phyloP scores from a whole-genome alignment of 2,113 vertebrate genomes.

The Bolborhynchus lineola region DNA sequence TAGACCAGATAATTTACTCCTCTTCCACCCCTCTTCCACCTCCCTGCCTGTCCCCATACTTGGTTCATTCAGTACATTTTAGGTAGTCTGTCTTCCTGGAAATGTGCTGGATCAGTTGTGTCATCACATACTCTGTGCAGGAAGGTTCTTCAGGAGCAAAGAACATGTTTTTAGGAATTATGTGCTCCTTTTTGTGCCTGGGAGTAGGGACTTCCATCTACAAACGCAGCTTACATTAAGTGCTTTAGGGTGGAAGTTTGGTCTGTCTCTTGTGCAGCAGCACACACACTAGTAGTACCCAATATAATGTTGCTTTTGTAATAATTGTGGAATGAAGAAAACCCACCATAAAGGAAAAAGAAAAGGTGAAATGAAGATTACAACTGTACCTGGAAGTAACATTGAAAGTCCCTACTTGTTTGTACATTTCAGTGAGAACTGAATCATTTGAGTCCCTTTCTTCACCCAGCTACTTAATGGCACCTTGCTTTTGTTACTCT shows the following conservation, averaged over 20 bases:
- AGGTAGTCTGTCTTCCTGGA: background rate
- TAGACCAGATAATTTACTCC: background rate
- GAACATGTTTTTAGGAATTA: background rate
- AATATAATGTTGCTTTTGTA: background rate
- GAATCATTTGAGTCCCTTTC: background rate
- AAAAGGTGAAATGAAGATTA: background rate
- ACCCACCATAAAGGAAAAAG: background rate
- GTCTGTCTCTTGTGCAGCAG: background rate
- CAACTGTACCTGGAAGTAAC: background rate
- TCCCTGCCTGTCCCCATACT: background rate
- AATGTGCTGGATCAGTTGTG: background rate
- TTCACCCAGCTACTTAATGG: background rate
- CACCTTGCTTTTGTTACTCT: background rate
- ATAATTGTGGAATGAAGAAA: background rate
- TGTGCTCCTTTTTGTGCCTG: background rate
- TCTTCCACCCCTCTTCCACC: background rate
- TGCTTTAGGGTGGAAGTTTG: background rate
- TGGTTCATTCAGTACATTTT: background rate
- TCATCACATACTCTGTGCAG: background rate
- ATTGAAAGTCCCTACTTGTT: background rate
- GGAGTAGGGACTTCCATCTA: background rate
- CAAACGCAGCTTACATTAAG: background rate
- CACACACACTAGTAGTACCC: background rate
- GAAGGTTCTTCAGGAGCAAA: background rate
- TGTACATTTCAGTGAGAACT: background rate